Base-by-base conservation (phyloP, 2,797 vertebrate genomes). In the Manis javanica region DNA sequence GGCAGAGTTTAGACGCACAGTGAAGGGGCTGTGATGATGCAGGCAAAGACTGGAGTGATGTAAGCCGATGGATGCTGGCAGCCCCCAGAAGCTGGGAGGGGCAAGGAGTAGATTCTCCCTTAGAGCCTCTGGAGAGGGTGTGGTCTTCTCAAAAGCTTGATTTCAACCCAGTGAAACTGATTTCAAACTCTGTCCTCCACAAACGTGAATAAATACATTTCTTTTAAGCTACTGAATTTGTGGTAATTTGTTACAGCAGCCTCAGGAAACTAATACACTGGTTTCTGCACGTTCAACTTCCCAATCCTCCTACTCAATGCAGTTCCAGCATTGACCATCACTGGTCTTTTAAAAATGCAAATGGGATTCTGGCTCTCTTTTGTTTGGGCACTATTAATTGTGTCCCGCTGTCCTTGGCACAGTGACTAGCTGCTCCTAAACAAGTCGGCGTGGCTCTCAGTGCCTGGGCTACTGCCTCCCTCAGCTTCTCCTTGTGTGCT, bases 371-470 rank as follows among this genome's bases (percentile, higher is more conserved):
- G 16, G 26, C 8, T 1, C 4, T 79, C 49, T 37, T 72, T 81
- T 0, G 31, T 55, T 63, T 64, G 57, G 37, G 10, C 18, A 29
- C 68, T 75, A 46, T 37, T 31, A 16, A 6, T 2, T 39, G 14
- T 74, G 64, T 66, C 11, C 39, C 7, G 5, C 18, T 42, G 77
- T 6, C 77, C n/a, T 42, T 75, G 39, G 68, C 66, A 42, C 24
- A 16, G n/a, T 39, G 51, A 42, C n/a, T 39, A 10, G 5, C n/a
- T 51, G 29, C 34, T 87, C 31, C 34, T 39, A 29, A 26, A 8
- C 23, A 39, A 23, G 26, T 37, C 15, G 13, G 19, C 1, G 0
- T 18, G n/a, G 13, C 6, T 12, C 23, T 34, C 3, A 2, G 26
- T n/a, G 2, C 21, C 21, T 8, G 12, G 49, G 37, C 5, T 24